A percentile compares a stretch with the other conserved stretches of the same genome.
phyloP scores from a whole-genome alignment of 2,797 vertebrate species.

The Gymnodraco acuticeps region DNA sequence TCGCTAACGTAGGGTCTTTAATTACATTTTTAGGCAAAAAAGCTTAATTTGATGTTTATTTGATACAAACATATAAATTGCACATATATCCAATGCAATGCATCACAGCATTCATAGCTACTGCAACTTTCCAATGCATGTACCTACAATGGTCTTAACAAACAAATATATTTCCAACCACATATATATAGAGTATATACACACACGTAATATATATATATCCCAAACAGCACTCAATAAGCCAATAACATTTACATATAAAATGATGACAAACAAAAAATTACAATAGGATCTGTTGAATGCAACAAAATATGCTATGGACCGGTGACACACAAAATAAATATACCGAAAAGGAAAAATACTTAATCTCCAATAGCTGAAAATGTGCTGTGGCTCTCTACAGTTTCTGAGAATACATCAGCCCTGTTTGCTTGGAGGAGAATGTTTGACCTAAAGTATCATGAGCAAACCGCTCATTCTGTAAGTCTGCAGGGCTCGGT shows the following conservation, averaged over 20 bases:
- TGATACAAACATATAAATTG: neutral
- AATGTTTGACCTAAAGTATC: slow-evolving; percentile 60
- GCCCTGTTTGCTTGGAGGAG: slow-evolving; percentile 37
- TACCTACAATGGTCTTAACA: neutral
- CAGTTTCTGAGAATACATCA: slow-evolving; percentile 62
- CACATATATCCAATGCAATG: neutral
- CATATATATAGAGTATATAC: no score
- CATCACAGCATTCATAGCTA: neutral
- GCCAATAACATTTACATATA: neutral
- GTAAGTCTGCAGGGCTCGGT: slow-evolving; percentile 31
- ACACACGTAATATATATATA: neutral
- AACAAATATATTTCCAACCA: neutral
- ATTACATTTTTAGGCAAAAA: neutral
- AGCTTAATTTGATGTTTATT: neutral
- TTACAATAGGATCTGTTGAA: neutral
- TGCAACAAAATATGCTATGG: neutral
- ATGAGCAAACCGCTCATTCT: slow-evolving; percentile 58
- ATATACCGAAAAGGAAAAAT: neutral
- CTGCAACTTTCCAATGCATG: neutral
- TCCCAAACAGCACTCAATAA: neutral
- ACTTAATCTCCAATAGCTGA: neutral
- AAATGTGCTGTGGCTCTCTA: slow-evolving; percentile 35
- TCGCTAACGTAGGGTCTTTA: neutral
- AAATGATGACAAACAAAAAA: neutral
- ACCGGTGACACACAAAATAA: neutral